These are phyloP conservation scores for Pristionchus mayeri DNA, from an alignment of 2,888 invertebrate genomes.

Conservation along the genomic window DNA sequence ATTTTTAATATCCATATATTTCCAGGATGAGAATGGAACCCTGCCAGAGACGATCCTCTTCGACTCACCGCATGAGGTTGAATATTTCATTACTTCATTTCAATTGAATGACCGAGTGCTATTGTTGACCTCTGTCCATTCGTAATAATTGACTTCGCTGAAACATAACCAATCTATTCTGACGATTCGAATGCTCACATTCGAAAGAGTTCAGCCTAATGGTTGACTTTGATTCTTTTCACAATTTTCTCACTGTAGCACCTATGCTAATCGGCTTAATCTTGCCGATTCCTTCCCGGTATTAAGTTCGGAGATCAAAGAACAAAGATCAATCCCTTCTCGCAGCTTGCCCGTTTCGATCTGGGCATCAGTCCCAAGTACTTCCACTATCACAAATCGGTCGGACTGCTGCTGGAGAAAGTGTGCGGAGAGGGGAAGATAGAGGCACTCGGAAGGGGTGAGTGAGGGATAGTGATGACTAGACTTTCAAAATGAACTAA, in stretches of 20 bases:
- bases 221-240: too few relatives aligned
- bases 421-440: slow-evolving; percentile 21
- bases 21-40: slow-evolving; percentile 42
- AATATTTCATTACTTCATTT: too few relatives aligned
- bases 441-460: slow-evolving; percentile 34
- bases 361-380: slow-evolving; percentile 40
- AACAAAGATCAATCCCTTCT: neutral
- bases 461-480: neutral
- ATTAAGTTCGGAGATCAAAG: too few relatives aligned
- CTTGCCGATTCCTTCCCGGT: too few relatives aligned
- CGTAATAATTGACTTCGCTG: too few relatives aligned
- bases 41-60: slow-evolving; percentile 36
- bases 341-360: neutral
- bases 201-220: neutral
- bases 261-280: neutral
- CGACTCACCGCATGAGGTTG: slow-evolving; percentile 29
- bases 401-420: slow-evolving; percentile 23
- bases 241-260: neutral
- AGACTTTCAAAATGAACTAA: neutral
- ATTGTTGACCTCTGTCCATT: too few relatives aligned
- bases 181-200: neutral
- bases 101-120: too few relatives aligned
- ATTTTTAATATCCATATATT: too few relatives aligned
- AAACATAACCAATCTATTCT: neutral
- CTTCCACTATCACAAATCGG: slow-evolving; percentile 46